Base-by-base conservation (phyloP, 2,888 invertebrate species). In the Aelia acuminata region DNA sequence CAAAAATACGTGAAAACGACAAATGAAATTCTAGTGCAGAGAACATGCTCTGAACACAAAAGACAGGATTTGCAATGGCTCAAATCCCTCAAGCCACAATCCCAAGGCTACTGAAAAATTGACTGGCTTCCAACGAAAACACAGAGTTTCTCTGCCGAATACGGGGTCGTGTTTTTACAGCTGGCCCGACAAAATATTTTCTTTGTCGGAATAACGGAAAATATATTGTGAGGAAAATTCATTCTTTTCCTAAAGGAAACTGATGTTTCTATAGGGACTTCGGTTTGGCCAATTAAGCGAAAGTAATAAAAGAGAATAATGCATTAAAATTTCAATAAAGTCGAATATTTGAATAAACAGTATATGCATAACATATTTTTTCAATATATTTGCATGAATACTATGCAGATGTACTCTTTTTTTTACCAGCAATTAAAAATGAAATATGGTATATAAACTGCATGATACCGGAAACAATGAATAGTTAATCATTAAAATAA, bases 121-220 rank as follows among this genome's bases (percentile, higher is more conserved):
- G 63, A 70, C 31, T 31, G 18, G 18, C 18, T 70, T 35, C 63
- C 63, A 70, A 70, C 31, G 63, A 35, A 70, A 70, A 70, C 63
- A 70, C 35, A 2, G 31, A 70, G 18, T 70, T 70, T 35, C 35
- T 35, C 63, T 15, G 63, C 5, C 35, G 63, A 70, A 70, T 70
- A 35, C 31, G 63, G 63, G 63, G 35, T 5, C 63, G 31, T 70
- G 63, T 70, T 70, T 70, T 70, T 70, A 18, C 63, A 70, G 63
- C 35, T 70, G 31, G 63, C 18, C 10, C 63, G 63, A 70, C 63
- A 70, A 70, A 70, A 70, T 70, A 35, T 70, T 70, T 70, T 70
- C 63, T 35, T 70, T 70, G 63, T 35, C 31, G 63, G 63, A 70
- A 70, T 70, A 70, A 70, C 26, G 63, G 63, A 31, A 70, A 15